Conservation (phyloP, 1,140 invertebrate species). For the Meloidogyne hapla region DNA sequence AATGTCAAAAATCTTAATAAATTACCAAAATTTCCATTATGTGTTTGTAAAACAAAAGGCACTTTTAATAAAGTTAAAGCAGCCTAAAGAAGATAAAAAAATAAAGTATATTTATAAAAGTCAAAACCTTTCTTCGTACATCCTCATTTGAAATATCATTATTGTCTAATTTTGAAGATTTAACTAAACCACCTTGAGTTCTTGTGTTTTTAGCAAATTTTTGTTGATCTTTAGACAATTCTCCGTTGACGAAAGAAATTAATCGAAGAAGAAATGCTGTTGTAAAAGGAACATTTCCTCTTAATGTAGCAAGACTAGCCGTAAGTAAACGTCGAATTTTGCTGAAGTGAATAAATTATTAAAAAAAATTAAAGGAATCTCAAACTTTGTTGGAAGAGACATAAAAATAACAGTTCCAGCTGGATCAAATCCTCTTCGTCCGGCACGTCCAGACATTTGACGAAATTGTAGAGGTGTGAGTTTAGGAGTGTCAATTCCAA, state of each 20-base stretch:
- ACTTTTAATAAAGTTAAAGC: constrained; percentile 55
- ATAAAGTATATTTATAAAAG: background rate
- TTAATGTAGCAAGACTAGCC: constrained; percentile 58
- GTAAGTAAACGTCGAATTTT: constrained; percentile 62
- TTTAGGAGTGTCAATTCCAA: constrained; percentile 60
- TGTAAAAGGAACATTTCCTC: constrained; percentile 62
- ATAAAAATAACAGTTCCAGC: constrained; percentile 63
- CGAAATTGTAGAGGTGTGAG: constrained; percentile 63
- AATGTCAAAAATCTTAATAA: constrained; percentile 49
- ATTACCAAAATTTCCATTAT: constrained; percentile 32
- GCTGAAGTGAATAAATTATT: constrained; percentile 33
- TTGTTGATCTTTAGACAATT: constrained; percentile 15
- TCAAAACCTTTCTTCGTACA: constrained; percentile 23
- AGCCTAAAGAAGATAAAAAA: constrained; percentile 33
- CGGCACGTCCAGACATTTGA: constrained; percentile 63
- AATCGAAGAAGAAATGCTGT: constrained; percentile 58
- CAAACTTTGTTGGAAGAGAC: constrained; percentile 58
- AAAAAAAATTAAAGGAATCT: background rate
- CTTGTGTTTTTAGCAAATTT: constrained; percentile 29
- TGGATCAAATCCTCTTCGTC: constrained; percentile 63
- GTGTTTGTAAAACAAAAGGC: constrained; percentile 53
- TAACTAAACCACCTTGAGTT: constrained; percentile 20
- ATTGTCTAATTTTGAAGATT: constrained; percentile 29
- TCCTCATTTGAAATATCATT: constrained; percentile 37
- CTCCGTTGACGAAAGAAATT: constrained; percentile 54